A percentile compares a stretch with the other conserved stretches of the same genome.
phyloP scores from a whole-genome alignment of 2,113 vertebrate genomes.

The Rhabdornis inornatus region DNA sequence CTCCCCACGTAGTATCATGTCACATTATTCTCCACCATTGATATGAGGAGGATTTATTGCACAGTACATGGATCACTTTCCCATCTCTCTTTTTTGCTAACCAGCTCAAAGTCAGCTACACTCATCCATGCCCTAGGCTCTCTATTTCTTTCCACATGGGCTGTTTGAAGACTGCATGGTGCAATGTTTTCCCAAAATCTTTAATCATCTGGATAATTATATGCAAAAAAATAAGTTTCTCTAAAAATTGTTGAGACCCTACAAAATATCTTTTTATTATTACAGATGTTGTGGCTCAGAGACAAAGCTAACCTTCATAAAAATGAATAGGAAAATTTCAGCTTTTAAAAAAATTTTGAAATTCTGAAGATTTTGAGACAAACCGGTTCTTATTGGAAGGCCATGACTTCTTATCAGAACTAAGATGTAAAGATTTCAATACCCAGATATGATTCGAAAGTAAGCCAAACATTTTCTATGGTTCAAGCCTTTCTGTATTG shows the following conservation, averaged over 20 bases:
- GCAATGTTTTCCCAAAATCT: background rate
- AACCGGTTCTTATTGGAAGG: background rate
- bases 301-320: background rate
- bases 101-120: background rate
- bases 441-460: background rate
- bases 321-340: background rate
- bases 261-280: constrained; percentile 13
- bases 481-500: background rate
- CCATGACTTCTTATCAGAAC: background rate
- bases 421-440: background rate
- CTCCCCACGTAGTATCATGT: background rate
- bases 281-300: background rate
- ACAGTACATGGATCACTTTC: background rate
- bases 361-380: background rate
- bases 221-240: background rate
- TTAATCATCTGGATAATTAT: background rate
- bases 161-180: background rate
- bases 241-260: background rate
- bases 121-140: background rate
- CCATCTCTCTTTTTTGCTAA: background rate
- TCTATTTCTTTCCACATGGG: background rate
- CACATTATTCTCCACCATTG: background rate
- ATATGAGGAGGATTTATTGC: background rate
- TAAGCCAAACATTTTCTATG: background rate
- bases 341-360: background rate